A percentile compares a stretch with the other conserved stretches of the same genome.
Evolutionary conservation across 2,113 vertebrate genomes (phyloP).

Genomic region (Arenaria interpres): DNA sequence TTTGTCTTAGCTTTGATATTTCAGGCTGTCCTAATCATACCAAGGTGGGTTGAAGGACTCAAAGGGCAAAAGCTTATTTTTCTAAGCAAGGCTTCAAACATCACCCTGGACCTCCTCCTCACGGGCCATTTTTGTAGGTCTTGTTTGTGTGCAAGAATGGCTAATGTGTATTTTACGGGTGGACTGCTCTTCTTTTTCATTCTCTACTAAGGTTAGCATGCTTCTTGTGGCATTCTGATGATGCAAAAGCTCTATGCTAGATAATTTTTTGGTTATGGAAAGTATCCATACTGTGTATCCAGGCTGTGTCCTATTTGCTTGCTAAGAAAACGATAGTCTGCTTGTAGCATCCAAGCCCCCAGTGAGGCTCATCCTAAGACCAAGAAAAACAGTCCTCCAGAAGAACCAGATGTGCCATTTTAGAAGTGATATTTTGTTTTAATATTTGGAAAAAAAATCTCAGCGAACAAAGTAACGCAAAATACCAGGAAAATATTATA

Average conservation of each 20-base stretch:
- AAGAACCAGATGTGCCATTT: not conserved
- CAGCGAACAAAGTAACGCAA: not conserved
- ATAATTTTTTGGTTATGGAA: constrained; percentile 18
- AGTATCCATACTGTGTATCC: not conserved
- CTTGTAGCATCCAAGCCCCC: not conserved
- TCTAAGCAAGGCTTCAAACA: not conserved
- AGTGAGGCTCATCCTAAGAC: not conserved
- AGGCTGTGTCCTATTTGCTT: constrained; percentile 26
- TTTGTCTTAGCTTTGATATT: not conserved
- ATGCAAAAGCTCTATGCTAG: constrained; percentile 21
- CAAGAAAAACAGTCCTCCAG: not conserved
- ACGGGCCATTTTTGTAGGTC: not conserved
- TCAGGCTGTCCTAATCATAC: not conserved
- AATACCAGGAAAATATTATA: not conserved
- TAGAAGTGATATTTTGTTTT: not conserved
- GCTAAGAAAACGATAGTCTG: constrained; percentile 40
- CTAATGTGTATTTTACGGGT: not conserved
- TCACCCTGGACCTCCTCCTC: not conserved
- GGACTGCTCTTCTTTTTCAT: not conserved
- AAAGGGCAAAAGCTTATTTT: not conserved
- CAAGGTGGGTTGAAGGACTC: not conserved
- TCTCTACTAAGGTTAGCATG: constrained; percentile 4
- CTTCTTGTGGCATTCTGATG: constrained; percentile 32
- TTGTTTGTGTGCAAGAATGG: not conserved
- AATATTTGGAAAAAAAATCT: not conserved